Base-by-base conservation (phyloP, 2,113 vertebrate genomes). In the Ailuropoda melanoleuca region DNA sequence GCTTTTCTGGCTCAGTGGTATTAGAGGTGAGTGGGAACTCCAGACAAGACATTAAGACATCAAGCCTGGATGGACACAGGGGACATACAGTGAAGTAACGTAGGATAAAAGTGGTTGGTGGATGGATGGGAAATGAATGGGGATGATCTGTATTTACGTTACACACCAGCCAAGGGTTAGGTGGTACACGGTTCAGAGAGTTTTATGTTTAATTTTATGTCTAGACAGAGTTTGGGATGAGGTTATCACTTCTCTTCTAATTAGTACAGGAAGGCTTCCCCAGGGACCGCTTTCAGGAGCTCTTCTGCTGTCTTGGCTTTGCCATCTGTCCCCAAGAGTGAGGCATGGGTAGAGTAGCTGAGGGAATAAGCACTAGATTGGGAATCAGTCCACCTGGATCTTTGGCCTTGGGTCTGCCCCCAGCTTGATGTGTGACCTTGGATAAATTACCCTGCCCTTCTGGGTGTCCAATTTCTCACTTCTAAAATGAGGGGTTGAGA, bases 131-230 rank as follows among this genome's bases (percentile, higher is more conserved):
- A 70, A 88, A 82, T 81, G 82, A 97, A 90, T 46, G 68, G 84
- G 46, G 77, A 80, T 70, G 62, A 34, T 84, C 93, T 55, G 29
- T 50, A 66, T 23, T 93, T 96, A 75, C 1, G 4, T 78, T 86
- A 39, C 55, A 31, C 48, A 39, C 34, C 60, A 87, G 95, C 91
- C 93, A 66, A 84, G 62, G 60, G 93, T 96, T 87, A 70, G 89
- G 75, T 43, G 62, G 92, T 68, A 14, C 78, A 93, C 0, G n/a
- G 88, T 95, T 97, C 94, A 96, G 91, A 85, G 92, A 92, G 72
- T 88, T 93, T 97, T 95, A 94, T 92, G 88, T 97, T 96, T 89
- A 92, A 53, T 97, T 96, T 98, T 94, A 93, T 81, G 91, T 96
- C 96, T 97, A 96, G 90, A 88, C 86, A 97, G 95, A 90, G 78